phyloP scores from a whole-genome alignment of 1,140 invertebrate species.

The Heliconius hewitsoni region DNA sequence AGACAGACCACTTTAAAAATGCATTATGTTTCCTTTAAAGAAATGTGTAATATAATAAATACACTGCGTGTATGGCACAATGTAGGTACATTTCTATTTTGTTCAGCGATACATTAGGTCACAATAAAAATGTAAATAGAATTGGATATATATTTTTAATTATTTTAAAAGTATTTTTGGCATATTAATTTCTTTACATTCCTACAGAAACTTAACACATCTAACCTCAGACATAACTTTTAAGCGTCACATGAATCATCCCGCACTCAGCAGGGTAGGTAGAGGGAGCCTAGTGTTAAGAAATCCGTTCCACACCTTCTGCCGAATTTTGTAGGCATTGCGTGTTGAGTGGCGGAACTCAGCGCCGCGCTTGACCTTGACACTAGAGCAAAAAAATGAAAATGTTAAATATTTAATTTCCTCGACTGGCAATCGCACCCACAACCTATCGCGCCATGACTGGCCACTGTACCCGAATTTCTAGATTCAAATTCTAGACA shows the following conservation, averaged over 20 bases:
- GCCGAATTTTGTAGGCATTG: too few relatives aligned
- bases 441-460: too few relatives aligned
- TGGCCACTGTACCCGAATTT: too few relatives aligned
- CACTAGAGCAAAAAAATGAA: too few relatives aligned
- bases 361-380: too few relatives aligned
- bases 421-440: too few relatives aligned
- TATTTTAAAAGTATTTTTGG: background rate
- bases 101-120: background rate
- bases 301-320: too few relatives aligned
- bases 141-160: background rate
- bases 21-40: constrained; percentile 8
- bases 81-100: background rate
- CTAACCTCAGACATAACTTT: background rate
- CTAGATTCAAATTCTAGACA: background rate
- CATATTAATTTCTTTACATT: background rate
- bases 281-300: too few relatives aligned
- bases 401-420: too few relatives aligned
- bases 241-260: too few relatives aligned
- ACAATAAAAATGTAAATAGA: background rate
- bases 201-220: background rate
- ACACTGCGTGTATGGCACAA: background rate
- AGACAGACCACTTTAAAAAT: constrained; percentile 12
- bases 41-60: background rate
- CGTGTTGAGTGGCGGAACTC: too few relatives aligned
- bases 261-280: too few relatives aligned